Evolutionary conservation across 2,888 invertebrate genomes (phyloP), one percentile per base, ranked within the genome.

Genomic region (Amphipyra berbera): DNA sequence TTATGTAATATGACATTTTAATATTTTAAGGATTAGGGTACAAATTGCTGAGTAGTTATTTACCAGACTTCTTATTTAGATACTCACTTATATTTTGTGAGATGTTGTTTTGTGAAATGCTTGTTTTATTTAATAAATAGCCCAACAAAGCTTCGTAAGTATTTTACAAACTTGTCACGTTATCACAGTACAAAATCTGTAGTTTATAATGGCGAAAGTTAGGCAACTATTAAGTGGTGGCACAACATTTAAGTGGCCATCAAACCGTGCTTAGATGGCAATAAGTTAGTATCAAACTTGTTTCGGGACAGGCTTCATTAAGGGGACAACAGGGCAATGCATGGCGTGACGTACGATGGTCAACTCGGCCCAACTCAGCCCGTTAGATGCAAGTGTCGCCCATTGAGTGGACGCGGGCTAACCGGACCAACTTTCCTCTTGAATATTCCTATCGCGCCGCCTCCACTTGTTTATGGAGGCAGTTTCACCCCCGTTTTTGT

Each of bases 311-410:
- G 84, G 90, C 93, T 93, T 93, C 94, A 95, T 95, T 94, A 94
- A 90, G 90, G 85, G 88, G 87, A 88, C 72, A 59, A 53, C 68
- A 56, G 70, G 71, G 38, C 92, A 88, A 90, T 91, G 91, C 93
- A 92, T 88, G 89, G 83, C 84, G 86, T 90, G 92, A 92, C 88
- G 90, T 86, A 71, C 70, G 63, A 54, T 68, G 77, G 75, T 58
- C 77, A 73, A 86, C 82, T 82, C 81, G 69, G 73, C 64, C 68
- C 66, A 82, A 92, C 90, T 92, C 85, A 62, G 88, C 82, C 91
- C 89, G 92, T 95, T 95, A 82, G 82, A 87, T 85, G 86, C 94
- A 95, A 94, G 91, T 93, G 94, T 90, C 86, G 91, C 91, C 85
- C 83, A 86, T 88, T 81, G 84, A 88, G 83, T 87, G 85, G 86